Evolutionary conservation across 1,140 invertebrate species (phyloP).

Genomic region (Scaptomyza pallida): DNA sequence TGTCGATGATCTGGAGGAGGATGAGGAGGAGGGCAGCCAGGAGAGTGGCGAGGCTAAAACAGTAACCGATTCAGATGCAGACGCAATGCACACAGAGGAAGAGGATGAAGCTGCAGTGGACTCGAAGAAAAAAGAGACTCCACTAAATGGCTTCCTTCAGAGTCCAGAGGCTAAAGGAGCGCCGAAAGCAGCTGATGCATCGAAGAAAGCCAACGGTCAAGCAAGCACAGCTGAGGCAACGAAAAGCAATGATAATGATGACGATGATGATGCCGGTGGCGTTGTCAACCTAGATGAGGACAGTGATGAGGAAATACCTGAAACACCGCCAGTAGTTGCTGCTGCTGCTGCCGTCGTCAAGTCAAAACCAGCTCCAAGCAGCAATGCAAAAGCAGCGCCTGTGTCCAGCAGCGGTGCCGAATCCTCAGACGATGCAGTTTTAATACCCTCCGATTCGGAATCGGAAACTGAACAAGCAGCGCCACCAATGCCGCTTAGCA

Average conservation of each 20-base stretch:
- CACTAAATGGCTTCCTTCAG: slow-evolving; percentile 54
- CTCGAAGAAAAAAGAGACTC: slow-evolving; percentile 30
- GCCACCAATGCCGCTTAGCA: slow-evolving; percentile 16
- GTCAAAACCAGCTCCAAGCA: background rate
- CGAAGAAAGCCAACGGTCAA: slow-evolving; percentile 61
- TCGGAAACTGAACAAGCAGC: slow-evolving; percentile 51
- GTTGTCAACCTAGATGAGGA: slow-evolving; percentile 76
- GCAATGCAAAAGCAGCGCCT: slow-evolving; percentile 34
- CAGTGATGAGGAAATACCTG: slow-evolving; percentile 73
- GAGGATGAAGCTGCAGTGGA: slow-evolving; percentile 8
- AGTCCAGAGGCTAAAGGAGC: slow-evolving; percentile 27
- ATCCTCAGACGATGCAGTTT: slow-evolving; percentile 76
- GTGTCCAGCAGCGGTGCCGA: slow-evolving; percentile 46
- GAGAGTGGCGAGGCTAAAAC: slow-evolving; percentile 56
- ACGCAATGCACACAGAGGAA: slow-evolving; percentile 31
- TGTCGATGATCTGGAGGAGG: slow-evolving; percentile 42
- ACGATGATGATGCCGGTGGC: slow-evolving; percentile 8
- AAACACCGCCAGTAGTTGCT: slow-evolving; percentile 1
- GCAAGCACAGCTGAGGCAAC: slow-evolving; percentile 50
- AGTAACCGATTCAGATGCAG: slow-evolving; percentile 40
- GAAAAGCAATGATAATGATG: slow-evolving; percentile 13
- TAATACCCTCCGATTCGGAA: slow-evolving; percentile 79
- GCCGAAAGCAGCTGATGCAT: background rate
- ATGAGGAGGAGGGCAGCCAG: slow-evolving; percentile 46
- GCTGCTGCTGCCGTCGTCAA: slow-evolving; percentile 3